These are phyloP conservation scores for Ceramica pisi DNA, from an alignment of 2,888 invertebrate species.

Conservation along the genomic window DNA sequence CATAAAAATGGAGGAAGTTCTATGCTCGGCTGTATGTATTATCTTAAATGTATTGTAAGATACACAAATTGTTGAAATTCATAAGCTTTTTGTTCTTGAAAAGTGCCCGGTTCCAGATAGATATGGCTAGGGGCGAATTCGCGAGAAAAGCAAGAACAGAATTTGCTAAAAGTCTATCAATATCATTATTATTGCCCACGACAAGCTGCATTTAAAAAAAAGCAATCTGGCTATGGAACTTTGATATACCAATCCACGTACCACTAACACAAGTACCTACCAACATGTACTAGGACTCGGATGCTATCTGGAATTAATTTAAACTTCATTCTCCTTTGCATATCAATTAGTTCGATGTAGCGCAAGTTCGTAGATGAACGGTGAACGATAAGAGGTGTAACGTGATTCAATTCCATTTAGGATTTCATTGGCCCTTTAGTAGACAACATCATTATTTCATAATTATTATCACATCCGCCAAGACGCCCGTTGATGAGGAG, in stretches of 20 bases:
- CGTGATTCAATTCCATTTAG: slow-evolving; percentile 64
- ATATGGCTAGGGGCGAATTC: too few relatives aligned
- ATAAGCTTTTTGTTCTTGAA: too few relatives aligned
- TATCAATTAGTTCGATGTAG: slow-evolving; percentile 77
- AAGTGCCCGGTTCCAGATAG: too few relatives aligned
- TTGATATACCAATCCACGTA: slow-evolving; percentile 16
- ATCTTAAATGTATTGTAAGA: too few relatives aligned
- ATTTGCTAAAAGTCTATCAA: too few relatives aligned
- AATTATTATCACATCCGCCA: too few relatives aligned
- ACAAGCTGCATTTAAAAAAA: slow-evolving; percentile 4
- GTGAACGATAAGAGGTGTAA: slow-evolving; percentile 64
- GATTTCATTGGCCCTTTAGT: slow-evolving; percentile 18
- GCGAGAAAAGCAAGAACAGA: too few relatives aligned
- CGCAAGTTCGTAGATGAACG: slow-evolving; percentile 65
- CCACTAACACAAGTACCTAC: slow-evolving; percentile 22
- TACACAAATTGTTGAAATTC: too few relatives aligned
- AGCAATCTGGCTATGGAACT: not conserved
- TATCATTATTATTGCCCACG: not conserved
- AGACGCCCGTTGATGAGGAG: too few relatives aligned
- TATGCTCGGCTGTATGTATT: too few relatives aligned
- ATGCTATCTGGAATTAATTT: slow-evolving; percentile 77
- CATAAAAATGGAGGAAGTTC: too few relatives aligned
- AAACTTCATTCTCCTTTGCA: slow-evolving; percentile 76
- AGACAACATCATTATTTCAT: too few relatives aligned
- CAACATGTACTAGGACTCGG: slow-evolving; percentile 50